phyloP scores from a whole-genome alignment of 2,888 invertebrate species.

The Malthinus seriepunctatus region DNA sequence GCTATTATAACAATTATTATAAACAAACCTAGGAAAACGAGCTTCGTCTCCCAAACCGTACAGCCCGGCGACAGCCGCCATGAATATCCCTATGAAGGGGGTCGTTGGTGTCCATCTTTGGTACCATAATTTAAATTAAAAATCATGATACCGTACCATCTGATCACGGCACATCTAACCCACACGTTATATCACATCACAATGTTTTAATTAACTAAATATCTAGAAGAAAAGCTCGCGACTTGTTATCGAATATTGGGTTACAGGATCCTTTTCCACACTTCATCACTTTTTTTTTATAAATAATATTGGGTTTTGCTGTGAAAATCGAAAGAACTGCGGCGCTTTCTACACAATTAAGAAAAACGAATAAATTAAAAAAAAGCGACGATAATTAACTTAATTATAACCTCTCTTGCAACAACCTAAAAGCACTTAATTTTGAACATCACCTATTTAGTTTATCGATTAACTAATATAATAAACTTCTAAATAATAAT shows the following conservation, averaged over 20 bases:
- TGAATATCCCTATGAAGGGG: slow-evolving; percentile 45
- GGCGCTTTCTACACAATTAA: not conserved
- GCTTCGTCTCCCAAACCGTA: slow-evolving; percentile 79
- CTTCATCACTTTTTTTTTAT: slow-evolving; percentile 17
- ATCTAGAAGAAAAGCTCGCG: slow-evolving; percentile 8
- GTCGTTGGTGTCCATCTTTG: slow-evolving; percentile 13
- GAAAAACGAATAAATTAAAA: too few species aligned
- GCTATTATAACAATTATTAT: not conserved
- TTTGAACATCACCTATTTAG: too few species aligned
- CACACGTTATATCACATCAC: slow-evolving; percentile 19
- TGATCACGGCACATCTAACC: slow-evolving; percentile 9
- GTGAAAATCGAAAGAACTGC: not conserved
- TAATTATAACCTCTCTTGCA: too few species aligned
- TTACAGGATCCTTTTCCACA: slow-evolving; percentile 10
- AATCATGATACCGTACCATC: slow-evolving; percentile 16
- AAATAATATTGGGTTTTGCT: slow-evolving; percentile 9
- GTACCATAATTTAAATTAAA: not conserved
- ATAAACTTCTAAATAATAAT: too few species aligned
- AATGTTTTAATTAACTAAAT: slow-evolving; percentile 15
- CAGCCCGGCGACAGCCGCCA: slow-evolving; percentile 80
- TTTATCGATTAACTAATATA: too few species aligned
- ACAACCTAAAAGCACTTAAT: too few species aligned
- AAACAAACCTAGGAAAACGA: slow-evolving; percentile 54
- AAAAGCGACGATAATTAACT: too few species aligned
- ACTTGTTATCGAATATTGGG: slow-evolving; percentile 15